Conservation (phyloP, 2,113 vertebrate species). For the Mus spicilegus region DNA sequence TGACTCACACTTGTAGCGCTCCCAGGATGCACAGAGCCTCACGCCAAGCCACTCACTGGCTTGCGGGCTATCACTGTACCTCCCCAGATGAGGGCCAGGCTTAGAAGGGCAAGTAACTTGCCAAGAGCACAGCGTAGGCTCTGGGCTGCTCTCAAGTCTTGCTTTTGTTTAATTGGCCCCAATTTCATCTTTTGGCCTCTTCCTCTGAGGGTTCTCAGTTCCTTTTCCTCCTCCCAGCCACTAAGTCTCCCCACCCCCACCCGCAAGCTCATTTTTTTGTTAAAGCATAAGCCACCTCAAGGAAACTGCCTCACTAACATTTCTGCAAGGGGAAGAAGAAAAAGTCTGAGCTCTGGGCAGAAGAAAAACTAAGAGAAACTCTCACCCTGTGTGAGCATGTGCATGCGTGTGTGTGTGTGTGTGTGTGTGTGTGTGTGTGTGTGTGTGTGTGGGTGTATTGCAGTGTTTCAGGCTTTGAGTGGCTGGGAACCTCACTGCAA, state of each 20-base stretch:
- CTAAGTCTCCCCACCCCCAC: not conserved
- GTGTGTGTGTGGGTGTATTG: not conserved
- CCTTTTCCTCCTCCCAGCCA: conserved; percentile 12
- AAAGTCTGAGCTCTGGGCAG: not conserved
- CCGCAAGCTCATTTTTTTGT: not conserved
- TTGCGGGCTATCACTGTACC: not conserved
- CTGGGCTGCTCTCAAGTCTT: not conserved
- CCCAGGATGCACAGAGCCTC: not conserved
- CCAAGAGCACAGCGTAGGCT: not conserved
- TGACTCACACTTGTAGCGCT: not conserved
- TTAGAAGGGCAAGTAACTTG: too few species aligned
- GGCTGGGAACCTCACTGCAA: not conserved
- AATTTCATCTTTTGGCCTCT: not conserved
- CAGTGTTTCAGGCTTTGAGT: not conserved
- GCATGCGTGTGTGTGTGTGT: too few species aligned
- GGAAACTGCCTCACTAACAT: too few species aligned
- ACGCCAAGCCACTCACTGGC: not conserved
- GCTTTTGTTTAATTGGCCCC: not conserved
- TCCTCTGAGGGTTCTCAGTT: not conserved
- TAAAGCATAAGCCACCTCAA: not conserved
- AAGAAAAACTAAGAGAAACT: not conserved
- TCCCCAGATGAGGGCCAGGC: not conserved
- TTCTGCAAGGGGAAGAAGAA: not conserved
- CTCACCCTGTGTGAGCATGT: not conserved
- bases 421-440: too few species aligned